Base-by-base conservation (phyloP, 2,113 vertebrate genomes). In the Pseudonaja textilis region DNA sequence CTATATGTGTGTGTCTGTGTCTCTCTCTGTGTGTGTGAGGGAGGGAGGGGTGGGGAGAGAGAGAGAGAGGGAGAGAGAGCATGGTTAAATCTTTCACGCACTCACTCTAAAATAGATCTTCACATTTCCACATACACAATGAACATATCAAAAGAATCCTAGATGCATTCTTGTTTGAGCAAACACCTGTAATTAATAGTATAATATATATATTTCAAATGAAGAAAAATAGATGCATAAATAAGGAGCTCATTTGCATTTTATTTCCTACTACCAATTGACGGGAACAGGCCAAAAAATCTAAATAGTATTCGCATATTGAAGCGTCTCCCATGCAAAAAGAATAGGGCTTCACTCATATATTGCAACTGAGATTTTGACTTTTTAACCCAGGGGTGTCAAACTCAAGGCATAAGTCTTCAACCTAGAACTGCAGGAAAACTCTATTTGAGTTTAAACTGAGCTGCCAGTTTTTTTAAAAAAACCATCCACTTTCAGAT, bases 21-120 rank as follows among this genome's bases (percentile, higher is more conserved):
- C 47, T 47, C 7, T 47, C 47, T 59, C 7, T 59, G 23, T 12
- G 25, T 61, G 61, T 69, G 11, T 6, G 64, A 61, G 59, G 26
- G 26, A 61, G 26, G 47, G 47, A 47, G 47, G 7, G 47, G 6
- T 47, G 45, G 45, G 45, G 45, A 1, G 45, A 29, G 25, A 29
- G 10, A 64, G 25, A 14, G 4, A 5, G 26, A 1, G 59, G 4
- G 0, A 2, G 29, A 14, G 23, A 14, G 1, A 12, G 22, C 4
- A 23, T 88, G 50, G n/a, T 55, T 89, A 26, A 52, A 90, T 64
- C 12, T 52, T 8, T 90, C 47, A 64, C 22, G 11, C 29, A 26
- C 29, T 23, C 54, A 18, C 10, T 1, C 25, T 69, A 39, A 54
- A 90, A 87, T 47, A 57, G 42, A 4, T 85, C 18, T 39, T 81